Evolutionary conservation across 1,140 invertebrate genomes (phyloP).

Genomic region (Drosophila albomicans): DNA sequence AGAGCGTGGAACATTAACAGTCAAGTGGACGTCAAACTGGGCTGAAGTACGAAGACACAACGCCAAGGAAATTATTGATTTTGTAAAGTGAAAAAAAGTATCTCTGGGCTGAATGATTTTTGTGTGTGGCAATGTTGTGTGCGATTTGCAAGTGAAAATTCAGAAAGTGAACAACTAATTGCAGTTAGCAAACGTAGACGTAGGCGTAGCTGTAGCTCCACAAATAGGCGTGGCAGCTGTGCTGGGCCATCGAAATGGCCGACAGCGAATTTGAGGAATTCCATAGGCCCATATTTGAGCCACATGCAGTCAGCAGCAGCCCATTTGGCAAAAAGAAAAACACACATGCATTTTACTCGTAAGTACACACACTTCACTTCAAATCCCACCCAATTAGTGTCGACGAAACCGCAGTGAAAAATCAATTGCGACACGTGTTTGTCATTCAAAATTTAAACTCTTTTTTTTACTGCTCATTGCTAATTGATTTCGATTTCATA

Average conservation of each 20-base stretch:
- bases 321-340: slow-evolving; percentile 87
- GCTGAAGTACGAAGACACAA: slow-evolving; percentile 45
- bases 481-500: slow-evolving; percentile 10
- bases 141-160: slow-evolving; percentile 15
- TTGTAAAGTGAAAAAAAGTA: slow-evolving; percentile 78
- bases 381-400: not conserved
- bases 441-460: not conserved
- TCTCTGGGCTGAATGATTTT: slow-evolving; percentile 7
- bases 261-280: slow-evolving; percentile 97
- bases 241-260: slow-evolving; percentile 88
- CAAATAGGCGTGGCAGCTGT: slow-evolving; percentile 62
- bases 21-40: slow-evolving; percentile 64
- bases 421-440: slow-evolving; percentile 32
- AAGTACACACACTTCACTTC: slow-evolving; percentile 82
- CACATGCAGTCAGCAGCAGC: slow-evolving; percentile 86
- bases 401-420: slow-evolving; percentile 14
- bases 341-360: slow-evolving; percentile 89
- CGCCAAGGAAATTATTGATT: slow-evolving; percentile 84
- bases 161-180: slow-evolving; percentile 2
- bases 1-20: slow-evolving; percentile 42
- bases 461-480: not conserved
- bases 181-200: not conserved
- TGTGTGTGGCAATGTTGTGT: slow-evolving; percentile 1
- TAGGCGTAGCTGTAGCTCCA: slow-evolving; percentile 4
- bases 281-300: slow-evolving; percentile 91